Base-by-base conservation (phyloP, 2,113 vertebrate genomes). In the Canis aureus region DNA sequence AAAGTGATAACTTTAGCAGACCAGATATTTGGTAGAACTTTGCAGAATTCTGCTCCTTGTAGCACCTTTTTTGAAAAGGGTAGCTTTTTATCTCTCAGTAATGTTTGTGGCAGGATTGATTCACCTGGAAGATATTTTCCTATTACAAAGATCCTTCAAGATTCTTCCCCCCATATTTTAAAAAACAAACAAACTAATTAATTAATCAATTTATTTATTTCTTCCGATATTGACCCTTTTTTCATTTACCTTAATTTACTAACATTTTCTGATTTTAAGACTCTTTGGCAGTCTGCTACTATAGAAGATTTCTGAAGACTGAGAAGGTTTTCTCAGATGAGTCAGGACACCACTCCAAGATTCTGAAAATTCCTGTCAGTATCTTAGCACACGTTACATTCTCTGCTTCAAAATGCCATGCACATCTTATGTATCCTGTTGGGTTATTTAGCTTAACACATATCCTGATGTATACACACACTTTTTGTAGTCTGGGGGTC, bases 261-360 rank as follows among this genome's bases (percentile, higher is more conserved):
- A 89, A 64, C 38, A 92, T 78, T 81, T 96, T 92, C 12, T 49
- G 55, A 35, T 71, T 57, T 95, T 76, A n/a, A 19, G 17, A 67
- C 15, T 78, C 0, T 90, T 87, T 69, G 22, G 8, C 43, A 90
- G 12, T 20, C 35, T 86, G 38, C 29, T 74, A 27, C 49, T 85
- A 17, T 22, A 62, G 64, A 85, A 55, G 57, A 51, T 38, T 81
- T 86, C 15, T 66, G 66, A 90, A 86, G 66, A 74, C 15, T 38
- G 90, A 43, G n/a, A 1, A 27, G 27, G 15, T 78, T 71, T 90
- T 89, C 23, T 93, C n/a, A 86, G 62, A 3, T 69, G 67, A 62
- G 35, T 69, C n/a, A 85, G 62, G 49, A 67, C 76, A 69, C 27
- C 23, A 49, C 20, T 64, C 60, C 35, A 95, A 76, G n/a, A 66